Evolutionary conservation across 2,797 vertebrate species (phyloP), one percentile per base, ranked within the genome.

Genomic region (Falco naumanni): DNA sequence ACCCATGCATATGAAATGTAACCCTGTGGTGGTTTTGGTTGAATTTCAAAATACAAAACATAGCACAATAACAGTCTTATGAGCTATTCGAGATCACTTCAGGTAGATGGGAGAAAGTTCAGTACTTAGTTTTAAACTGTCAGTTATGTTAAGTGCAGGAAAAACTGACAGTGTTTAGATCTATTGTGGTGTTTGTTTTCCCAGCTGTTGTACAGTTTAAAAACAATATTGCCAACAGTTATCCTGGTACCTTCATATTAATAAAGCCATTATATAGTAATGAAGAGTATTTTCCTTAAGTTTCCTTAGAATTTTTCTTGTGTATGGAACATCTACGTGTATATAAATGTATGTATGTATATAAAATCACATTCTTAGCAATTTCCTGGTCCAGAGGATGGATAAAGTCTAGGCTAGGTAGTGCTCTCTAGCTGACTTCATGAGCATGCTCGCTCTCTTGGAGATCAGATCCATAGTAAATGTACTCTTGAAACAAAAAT

Each of bases 1-100:
- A 88, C 80, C 81, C 65, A 43, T 85, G 95, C 59, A 7, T 60
- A 76, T 94, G 96, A 97, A 97, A 97, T 51, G 31, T 90, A 93
- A 97, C 84, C 74, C 90, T 89, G 75, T 84, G 57, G 87, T 97
- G 96, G 96, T 97, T 97, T 97, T 96, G 97, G 93, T 96, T 95
- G 84, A 83, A 66, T 94, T 97, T 96, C 93, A 96, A 83, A 96
- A 86, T 63, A 69, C 37, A 66, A 84, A 95, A 71, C 85, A 33
- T 93, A 78, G 45, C 77, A 95, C 76, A 95, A 20, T 95, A 90
- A 76, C 29, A 77, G 82, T 87, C 78, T 90, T 96, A 81, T 82
- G 82, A 95, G 80, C 1, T 2, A 84, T 77, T 61, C 0, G 26
- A 88, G 89, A 93, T 95, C 15, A 25, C 74, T 96, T 89, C 93